Percentiles rank a stretch among this genome's conserved stretches.
Evolutionary conservation across 92 coral and sea anemone genomes (phyloP).

Genomic region (Epizoanthus scotinus): DNA sequence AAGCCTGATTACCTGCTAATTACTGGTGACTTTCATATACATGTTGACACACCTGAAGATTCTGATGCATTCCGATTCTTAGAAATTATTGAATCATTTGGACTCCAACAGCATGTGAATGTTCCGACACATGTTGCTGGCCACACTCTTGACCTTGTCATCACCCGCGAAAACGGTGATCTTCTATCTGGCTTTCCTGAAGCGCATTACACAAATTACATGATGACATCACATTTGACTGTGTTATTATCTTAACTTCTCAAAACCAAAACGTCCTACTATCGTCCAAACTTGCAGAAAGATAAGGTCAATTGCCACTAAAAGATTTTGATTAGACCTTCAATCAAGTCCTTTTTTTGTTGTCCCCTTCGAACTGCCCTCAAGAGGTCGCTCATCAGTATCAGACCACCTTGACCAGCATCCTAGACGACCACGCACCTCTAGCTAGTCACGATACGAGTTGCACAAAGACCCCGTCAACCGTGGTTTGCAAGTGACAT

Average conservation of each 20-base stretch:
- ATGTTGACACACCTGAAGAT: not conserved
- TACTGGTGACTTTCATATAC: not conserved
- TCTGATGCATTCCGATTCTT: not conserved
- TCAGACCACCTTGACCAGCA: not conserved
- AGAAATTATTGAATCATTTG: not conserved
- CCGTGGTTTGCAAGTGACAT: not conserved
- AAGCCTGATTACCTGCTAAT: not conserved
- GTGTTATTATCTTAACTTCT: not conserved
- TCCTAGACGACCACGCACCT: not conserved
- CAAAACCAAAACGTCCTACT: not conserved
- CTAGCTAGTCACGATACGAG: not conserved
- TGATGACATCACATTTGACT: not conserved
- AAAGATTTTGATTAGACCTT: not conserved
- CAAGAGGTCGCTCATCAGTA: not conserved
- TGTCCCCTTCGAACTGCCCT: not conserved
- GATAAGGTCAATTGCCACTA: not conserved
- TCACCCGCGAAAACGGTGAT: not conserved
- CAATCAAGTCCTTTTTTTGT: not conserved
- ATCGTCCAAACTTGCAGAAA: not conserved
- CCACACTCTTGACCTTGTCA: too few relatives aligned
- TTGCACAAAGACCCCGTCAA: not conserved
- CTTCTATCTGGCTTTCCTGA: not conserved
- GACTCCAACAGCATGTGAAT: not conserved
- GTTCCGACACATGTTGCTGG: not conserved
- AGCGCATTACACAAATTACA: not conserved